Conservation (phyloP, 2,888 invertebrate genomes). For the Tachina fera region DNA sequence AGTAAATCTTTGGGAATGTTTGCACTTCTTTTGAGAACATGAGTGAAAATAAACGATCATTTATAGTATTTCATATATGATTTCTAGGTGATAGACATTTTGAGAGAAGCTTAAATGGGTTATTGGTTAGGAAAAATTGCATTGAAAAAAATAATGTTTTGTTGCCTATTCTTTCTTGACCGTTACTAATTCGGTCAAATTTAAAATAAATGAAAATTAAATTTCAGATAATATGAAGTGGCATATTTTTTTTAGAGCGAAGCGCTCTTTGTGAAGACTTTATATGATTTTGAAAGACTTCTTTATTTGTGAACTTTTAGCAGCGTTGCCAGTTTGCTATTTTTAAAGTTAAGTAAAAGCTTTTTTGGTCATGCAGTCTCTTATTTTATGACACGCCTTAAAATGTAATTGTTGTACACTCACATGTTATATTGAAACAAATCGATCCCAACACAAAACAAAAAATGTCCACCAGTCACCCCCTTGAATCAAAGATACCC, state of each 20-base stretch:
- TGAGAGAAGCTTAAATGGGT: constrained; percentile 15
- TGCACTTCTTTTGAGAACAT: not conserved
- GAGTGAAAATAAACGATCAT: constrained; percentile 17
- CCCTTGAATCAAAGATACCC: too few species aligned
- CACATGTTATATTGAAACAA: too few species aligned
- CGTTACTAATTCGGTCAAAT: constrained; percentile 14
- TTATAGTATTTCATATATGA: constrained; percentile 41
- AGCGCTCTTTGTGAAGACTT: too few species aligned
- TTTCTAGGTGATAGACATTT: constrained; percentile 1
- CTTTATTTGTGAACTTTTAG: too few species aligned
- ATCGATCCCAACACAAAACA: too few species aligned
- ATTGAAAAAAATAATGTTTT: not conserved
- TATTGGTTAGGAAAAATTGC: constrained; percentile 5
- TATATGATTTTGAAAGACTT: too few species aligned
- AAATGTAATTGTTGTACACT: too few species aligned
- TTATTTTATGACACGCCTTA: too few species aligned
- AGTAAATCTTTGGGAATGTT: not conserved
- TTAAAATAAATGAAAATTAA: not conserved
- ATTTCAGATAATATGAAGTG: not conserved
- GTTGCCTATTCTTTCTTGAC: not conserved
- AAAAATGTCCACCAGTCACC: too few species aligned
- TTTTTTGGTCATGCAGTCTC: too few species aligned
- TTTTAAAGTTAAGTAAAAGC: too few species aligned
- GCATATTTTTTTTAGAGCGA: not conserved
- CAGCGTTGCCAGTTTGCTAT: too few species aligned